Conservation (phyloP, 2,113 vertebrate genomes). For the Crotalus tigris region DNA sequence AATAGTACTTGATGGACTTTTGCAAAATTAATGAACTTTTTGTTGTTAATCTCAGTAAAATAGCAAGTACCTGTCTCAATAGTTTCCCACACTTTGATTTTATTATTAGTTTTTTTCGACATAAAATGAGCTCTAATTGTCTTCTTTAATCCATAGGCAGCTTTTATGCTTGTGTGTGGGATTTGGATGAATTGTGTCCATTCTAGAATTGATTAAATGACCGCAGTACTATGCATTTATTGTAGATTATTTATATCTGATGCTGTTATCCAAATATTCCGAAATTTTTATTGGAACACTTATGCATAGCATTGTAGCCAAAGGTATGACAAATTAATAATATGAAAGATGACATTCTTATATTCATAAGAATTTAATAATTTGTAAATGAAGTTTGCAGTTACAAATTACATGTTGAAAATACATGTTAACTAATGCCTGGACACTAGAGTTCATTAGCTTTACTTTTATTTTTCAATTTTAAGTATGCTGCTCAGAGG, state of each 20-base stretch:
- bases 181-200: background rate
- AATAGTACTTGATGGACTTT: background rate
- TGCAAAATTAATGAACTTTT: background rate
- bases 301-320: background rate
- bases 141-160: background rate
- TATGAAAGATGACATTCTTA: background rate
- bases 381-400: background rate
- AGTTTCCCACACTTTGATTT: background rate
- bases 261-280: background rate
- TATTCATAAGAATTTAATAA: background rate
- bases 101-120: background rate
- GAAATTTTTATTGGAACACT: background rate
- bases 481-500: slow-evolving; percentile 87
- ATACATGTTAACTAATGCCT: background rate
- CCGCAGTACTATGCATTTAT: background rate
- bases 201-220: background rate
- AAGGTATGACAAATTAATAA: background rate
- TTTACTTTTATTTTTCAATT: slow-evolving; percentile 41
- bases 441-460: background rate
- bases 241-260: background rate
- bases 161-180: background rate
- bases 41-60: background rate
- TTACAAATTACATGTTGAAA: background rate
- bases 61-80: background rate
- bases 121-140: background rate